These are phyloP conservation scores for Lycorma delicatula DNA, from an alignment of 1,140 invertebrate genomes.

Conservation along the genomic window DNA sequence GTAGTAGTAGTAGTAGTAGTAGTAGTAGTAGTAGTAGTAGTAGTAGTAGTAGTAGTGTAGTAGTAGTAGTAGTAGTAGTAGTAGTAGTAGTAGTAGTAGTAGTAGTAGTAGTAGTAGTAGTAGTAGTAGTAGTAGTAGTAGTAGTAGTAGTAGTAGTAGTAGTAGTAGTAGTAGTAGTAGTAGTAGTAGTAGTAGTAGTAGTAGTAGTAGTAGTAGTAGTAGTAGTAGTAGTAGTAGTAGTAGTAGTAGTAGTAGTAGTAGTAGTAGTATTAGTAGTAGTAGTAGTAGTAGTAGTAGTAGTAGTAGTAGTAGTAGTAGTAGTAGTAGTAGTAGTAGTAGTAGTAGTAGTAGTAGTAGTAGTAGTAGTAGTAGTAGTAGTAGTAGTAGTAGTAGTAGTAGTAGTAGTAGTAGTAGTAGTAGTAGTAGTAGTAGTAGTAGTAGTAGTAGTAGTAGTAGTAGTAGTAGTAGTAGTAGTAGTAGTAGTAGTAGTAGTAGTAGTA, in stretches of 20 bases:
- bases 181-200: slow-evolving; percentile 8
- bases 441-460: slow-evolving; percentile 4
- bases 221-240: slow-evolving; percentile 13
- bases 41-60: too few species aligned
- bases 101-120: slow-evolving; percentile 10
- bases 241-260: slow-evolving; percentile 15
- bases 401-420: slow-evolving; percentile 14
- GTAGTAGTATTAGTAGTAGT: too few species aligned
- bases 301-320: slow-evolving; percentile 19
- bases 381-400: slow-evolving; percentile 20
- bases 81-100: slow-evolving; percentile 14
- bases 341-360: slow-evolving; percentile 10
- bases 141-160: slow-evolving; percentile 14
- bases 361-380: slow-evolving; percentile 18
- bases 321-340: slow-evolving; percentile 18
- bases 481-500: slow-evolving; percentile 13
- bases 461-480: slow-evolving; percentile 10
- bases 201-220: slow-evolving; percentile 12
- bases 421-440: slow-evolving; percentile 12
- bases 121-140: slow-evolving; percentile 1
- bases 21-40: slow-evolving; percentile 15
- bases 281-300: slow-evolving; percentile 15
- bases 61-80: slow-evolving; percentile 14
- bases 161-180: slow-evolving; percentile 13
- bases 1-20: slow-evolving; percentile 6